phyloP scores from a whole-genome alignment of 2,888 invertebrate species.

The Gastracanthus pulcherrimus region DNA sequence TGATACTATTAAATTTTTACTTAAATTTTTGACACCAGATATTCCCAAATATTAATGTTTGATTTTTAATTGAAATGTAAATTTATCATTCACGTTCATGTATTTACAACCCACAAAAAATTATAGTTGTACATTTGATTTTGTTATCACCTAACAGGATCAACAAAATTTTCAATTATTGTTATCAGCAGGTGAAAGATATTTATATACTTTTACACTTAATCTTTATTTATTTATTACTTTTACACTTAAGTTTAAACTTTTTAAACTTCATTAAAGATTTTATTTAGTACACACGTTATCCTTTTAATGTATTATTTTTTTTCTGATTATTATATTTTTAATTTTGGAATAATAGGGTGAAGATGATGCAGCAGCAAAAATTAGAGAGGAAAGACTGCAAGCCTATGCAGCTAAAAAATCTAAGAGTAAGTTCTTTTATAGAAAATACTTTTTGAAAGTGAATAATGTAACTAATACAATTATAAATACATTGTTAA shows the following conservation, averaged over 20 bases:
- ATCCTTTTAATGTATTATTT: background rate
- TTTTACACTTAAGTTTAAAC: conserved; percentile 20
- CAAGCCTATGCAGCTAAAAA: conserved; percentile 95
- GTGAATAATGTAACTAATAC: background rate
- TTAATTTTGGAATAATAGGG: conserved; percentile 77
- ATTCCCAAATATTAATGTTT: conserved; percentile 66
- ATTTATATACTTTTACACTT: conserved; percentile 24
- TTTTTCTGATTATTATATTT: conserved; percentile 19
- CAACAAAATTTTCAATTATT: conserved; percentile 28
- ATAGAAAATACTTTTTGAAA: background rate
- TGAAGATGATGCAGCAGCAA: conserved; percentile 86
- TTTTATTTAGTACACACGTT: background rate
- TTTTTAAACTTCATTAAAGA: conserved; percentile 11
- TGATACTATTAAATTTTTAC: background rate
- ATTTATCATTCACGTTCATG: conserved; percentile 24
- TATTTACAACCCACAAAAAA: conserved; percentile 6
- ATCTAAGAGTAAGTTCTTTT: conserved; percentile 84
- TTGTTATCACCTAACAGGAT: conserved; percentile 32
- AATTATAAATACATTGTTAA: background rate
- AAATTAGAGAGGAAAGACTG: conserved; percentile 89
- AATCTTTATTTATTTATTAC: conserved; percentile 24
- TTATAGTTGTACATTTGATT: conserved; percentile 21
- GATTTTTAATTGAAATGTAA: conserved; percentile 25
- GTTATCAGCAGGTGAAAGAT: conserved; percentile 23
- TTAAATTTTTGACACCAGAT: conserved; percentile 68